phyloP scores from a whole-genome alignment of 2,113 vertebrate species.

The Centropristis striata region DNA sequence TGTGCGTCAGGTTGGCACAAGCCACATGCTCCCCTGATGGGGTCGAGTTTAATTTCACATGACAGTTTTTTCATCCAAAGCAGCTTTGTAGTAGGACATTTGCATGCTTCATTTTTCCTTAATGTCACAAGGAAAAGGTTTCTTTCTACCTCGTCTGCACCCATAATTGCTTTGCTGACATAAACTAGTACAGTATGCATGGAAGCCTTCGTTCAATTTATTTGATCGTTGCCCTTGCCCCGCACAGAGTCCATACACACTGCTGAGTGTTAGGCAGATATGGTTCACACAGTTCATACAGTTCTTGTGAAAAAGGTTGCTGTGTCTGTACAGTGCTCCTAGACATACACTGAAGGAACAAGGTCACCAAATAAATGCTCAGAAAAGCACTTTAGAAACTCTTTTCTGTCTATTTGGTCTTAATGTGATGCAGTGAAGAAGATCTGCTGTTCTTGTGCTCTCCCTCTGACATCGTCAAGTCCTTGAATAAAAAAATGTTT shows the following conservation, averaged over 20 bases:
- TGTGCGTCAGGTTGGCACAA: background rate
- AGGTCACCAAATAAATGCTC: constrained; percentile 48
- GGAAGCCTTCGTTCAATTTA: background rate
- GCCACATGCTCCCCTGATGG: background rate
- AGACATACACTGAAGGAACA: constrained; percentile 65
- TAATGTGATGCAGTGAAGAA: background rate
- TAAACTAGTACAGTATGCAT: background rate
- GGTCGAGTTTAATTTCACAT: background rate
- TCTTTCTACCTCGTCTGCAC: background rate
- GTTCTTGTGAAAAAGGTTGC: constrained; percentile 53
- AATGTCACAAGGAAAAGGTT: background rate
- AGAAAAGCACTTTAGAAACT: background rate
- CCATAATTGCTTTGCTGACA: background rate
- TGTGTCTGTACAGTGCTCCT: constrained; percentile 66
- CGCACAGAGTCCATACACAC: background rate
- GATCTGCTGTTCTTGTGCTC: too few relatives aligned
- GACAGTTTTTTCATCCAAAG: background rate
- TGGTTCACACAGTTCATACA: constrained; percentile 14
- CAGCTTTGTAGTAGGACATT: background rate
- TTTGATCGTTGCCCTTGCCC: constrained; percentile 12
- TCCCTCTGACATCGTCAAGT: background rate
- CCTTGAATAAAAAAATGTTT: constrained; percentile 1
- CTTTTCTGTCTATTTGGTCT: constrained; percentile 8
- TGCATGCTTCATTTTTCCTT: background rate
- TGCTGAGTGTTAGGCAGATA: background rate